phyloP scores from a whole-genome alignment of 2,888 invertebrate genomes.

The Trachelus stipa region DNA sequence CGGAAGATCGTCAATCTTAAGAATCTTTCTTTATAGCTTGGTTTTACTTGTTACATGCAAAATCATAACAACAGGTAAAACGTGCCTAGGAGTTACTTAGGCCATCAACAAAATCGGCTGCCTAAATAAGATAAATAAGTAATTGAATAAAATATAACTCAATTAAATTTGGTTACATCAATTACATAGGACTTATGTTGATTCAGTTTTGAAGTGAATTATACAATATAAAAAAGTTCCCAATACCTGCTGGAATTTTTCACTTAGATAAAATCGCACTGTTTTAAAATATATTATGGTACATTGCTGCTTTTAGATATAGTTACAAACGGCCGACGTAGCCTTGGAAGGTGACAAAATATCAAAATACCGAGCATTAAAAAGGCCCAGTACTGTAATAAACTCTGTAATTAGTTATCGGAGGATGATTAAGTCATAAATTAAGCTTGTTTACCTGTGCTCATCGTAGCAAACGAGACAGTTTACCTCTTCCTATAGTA shows the following conservation, averaged over 20 bases:
- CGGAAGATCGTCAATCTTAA: not conserved
- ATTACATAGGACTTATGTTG: no score
- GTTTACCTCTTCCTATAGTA: slow-evolving; percentile 25
- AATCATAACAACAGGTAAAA: not conserved
- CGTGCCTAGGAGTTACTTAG: not conserved
- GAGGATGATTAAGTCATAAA: slow-evolving; percentile 43
- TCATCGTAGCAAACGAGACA: slow-evolving; percentile 18
- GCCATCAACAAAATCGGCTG: not conserved
- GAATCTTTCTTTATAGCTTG: not conserved
- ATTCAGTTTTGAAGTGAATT: not conserved
- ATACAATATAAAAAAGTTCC: not conserved
- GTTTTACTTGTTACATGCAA: not conserved
- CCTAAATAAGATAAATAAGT: not conserved
- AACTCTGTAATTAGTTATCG: slow-evolving; percentile 43
- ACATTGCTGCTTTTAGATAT: not conserved
- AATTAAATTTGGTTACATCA: no score
- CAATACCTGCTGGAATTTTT: not conserved
- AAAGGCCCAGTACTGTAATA: slow-evolving; percentile 30
- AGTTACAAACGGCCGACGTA: slow-evolving; percentile 12
- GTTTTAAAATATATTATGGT: not conserved
- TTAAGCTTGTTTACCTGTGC: slow-evolving; percentile 35
- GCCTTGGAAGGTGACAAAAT: slow-evolving; percentile 20
- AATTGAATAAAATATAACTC: no score
- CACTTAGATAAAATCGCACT: not conserved
- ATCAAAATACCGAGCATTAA: slow-evolving; percentile 34